Evolutionary conservation across 2,113 vertebrate genomes (phyloP).

Genomic region (Epinephelus moara): DNA sequence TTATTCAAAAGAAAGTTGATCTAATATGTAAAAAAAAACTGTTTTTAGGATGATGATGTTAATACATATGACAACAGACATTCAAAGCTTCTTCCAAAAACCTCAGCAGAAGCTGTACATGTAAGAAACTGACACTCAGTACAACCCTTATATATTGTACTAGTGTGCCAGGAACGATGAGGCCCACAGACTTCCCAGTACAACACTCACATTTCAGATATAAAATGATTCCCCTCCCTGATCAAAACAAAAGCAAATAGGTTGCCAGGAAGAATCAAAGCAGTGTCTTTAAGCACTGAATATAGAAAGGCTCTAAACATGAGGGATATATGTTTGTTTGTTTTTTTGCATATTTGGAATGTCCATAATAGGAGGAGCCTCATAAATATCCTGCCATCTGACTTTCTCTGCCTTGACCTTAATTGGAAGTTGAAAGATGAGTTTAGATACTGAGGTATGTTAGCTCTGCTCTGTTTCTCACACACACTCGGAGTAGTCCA

Average conservation of each 20-base stretch:
- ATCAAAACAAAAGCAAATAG: slow-evolving; percentile 25
- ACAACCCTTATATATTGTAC: background rate
- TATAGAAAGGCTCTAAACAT: background rate
- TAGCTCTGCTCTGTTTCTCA: slow-evolving; percentile 49
- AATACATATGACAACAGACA: too few species aligned
- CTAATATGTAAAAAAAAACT: too few species aligned
- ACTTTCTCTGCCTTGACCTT: slow-evolving; percentile 68
- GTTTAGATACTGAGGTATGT: slow-evolving; percentile 55
- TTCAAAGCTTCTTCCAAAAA: too few species aligned
- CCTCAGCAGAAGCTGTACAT: too few species aligned
- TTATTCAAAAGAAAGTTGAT: too few species aligned
- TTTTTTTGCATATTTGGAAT: slow-evolving; percentile 52
- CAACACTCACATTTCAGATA: slow-evolving; percentile 13
- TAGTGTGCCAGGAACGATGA: slow-evolving; percentile 2
- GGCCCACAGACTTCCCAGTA: background rate
- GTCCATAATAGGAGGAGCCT: slow-evolving; percentile 28
- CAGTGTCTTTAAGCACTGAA: background rate
- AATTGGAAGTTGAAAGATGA: slow-evolving; percentile 73
- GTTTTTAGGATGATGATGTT: too few species aligned
- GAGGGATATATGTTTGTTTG: slow-evolving; percentile 1
- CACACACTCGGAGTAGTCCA: slow-evolving; percentile 30
- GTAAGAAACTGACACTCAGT: too few species aligned
- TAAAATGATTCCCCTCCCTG: slow-evolving; percentile 6
- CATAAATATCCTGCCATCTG: slow-evolving; percentile 34
- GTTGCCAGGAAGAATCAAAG: background rate